phyloP scores from a whole-genome alignment of 2,888 invertebrate species.

The Mesorhabditis spiculigera region DNA sequence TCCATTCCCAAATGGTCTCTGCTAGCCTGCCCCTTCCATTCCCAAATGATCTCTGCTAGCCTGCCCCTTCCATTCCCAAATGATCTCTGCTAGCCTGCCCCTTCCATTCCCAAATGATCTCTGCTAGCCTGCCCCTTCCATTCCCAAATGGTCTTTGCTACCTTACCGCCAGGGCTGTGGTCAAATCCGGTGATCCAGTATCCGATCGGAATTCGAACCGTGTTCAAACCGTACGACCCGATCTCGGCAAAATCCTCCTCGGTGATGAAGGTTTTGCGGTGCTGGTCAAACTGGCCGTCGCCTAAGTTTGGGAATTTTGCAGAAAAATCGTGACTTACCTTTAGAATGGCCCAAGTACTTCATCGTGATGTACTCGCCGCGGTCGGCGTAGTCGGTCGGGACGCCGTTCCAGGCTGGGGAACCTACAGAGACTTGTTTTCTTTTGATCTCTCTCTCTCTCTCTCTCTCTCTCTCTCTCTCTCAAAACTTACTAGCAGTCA shows the following conservation, averaged over 20 bases:
- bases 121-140: too few species aligned
- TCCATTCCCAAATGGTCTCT: too few species aligned
- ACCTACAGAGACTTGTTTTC: background rate
- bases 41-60: too few species aligned
- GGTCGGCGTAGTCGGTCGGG: conserved; percentile 8
- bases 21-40: too few species aligned
- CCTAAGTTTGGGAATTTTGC: background rate
- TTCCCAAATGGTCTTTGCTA: background rate
- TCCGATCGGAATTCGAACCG: conserved; percentile 9
- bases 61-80: too few species aligned
- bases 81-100: too few species aligned
- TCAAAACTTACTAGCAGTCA: background rate
- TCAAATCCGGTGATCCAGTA: conserved; percentile 15
- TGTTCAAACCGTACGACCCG: conserved; percentile 11
- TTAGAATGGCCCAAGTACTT: background rate
- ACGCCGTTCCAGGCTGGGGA: conserved; percentile 13
- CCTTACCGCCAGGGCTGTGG: conserved; percentile 6
- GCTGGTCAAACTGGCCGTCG: conserved; percentile 11
- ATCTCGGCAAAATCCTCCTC: conserved; percentile 11
- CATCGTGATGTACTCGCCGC: conserved; percentile 10
- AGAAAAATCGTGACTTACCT: background rate
- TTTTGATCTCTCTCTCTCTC: background rate
- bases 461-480: background rate
- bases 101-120: too few species aligned
- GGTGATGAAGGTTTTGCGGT: conserved; percentile 11